Evolutionary conservation across 2,797 vertebrate genomes (phyloP), one percentile per base, ranked within the genome.

Genomic region (Spondyliosoma cantharus): DNA sequence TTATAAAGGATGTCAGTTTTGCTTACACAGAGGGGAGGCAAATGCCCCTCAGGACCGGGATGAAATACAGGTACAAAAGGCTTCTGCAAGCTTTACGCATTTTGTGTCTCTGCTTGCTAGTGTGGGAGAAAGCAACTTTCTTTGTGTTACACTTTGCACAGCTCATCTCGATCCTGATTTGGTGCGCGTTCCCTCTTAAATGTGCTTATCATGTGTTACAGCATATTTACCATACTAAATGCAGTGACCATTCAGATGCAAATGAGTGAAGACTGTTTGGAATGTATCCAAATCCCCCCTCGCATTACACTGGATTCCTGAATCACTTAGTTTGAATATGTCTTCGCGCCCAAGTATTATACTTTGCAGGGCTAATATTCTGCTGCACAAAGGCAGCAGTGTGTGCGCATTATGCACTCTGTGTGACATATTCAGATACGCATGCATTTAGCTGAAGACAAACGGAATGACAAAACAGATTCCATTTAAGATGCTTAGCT

Each of bases 1-100:
- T 96, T 90, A 95, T 95, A 95, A 95, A 95, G 93, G 90, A 95
- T 95, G 95, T 96, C 94, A 95, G 95, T 94, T 95, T 95, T 95
- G 95, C 95, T 96, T 95, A 95, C 93, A 95, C 92, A 92, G 91
- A 94, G 90, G 90, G 90, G 93, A 93, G 90, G 88, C 83, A 71
- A 92, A 80, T 78, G 92, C 91, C 95, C 92, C 95, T 90, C 85
- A 93, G 93, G 93, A 93, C 86, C 72, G 16, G 72, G 79, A 92
- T 90, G 89, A 88, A 92, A 89, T 90, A 76, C 89, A 93, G 87
- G 91, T 93, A 94, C 93, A 94, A 94, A 95, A 94, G 91, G 88
- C 90, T 89, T 90, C 86, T 76, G 84, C 86, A 69, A 81, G 89
- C 90, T 78, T 75, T 73, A 75, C 81, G 86, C 49, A 72, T 82